Percentiles rank a stretch among this genome's conserved stretches.
These are phyloP conservation scores for Triops cancriformis DNA, from an alignment of 1,140 invertebrate genomes.

Conservation along the genomic window DNA sequence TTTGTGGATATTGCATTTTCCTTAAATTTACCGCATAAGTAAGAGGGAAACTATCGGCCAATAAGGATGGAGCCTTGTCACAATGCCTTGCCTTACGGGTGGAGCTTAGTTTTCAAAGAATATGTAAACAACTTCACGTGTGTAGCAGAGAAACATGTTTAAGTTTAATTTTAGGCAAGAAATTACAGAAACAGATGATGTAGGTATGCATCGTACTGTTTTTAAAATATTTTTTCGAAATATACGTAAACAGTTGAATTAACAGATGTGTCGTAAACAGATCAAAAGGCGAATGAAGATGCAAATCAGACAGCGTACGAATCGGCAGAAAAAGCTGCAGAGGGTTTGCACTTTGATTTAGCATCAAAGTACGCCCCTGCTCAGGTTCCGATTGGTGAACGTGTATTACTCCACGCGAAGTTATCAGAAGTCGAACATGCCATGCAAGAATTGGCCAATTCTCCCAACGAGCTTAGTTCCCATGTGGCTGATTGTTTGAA, in stretches of 20 bases:
- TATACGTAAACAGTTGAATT: too few species aligned
- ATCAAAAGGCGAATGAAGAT: not conserved
- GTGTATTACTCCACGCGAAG: constrained; percentile 4
- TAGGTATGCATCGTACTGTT: not conserved
- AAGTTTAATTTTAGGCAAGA: constrained; percentile 24
- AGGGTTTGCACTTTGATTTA: not conserved
- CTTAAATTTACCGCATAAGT: too few species aligned
- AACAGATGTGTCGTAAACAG: too few species aligned
- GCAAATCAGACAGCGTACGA: not conserved
- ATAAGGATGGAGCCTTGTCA: too few species aligned
- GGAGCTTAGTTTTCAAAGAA: not conserved
- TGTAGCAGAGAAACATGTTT: constrained; percentile 19
- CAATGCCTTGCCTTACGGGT: not conserved
- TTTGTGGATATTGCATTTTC: too few species aligned
- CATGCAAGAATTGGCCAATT: not conserved
- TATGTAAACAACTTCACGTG: not conserved
- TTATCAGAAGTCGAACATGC: constrained; percentile 15
- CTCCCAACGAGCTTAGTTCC: not conserved
- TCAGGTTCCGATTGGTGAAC: not conserved
- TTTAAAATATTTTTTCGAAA: too few species aligned
- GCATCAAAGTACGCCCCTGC: not conserved
- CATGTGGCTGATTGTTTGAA: constrained; percentile 5
- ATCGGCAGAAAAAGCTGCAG: not conserved
- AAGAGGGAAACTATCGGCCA: too few species aligned
- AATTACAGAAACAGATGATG: not conserved